phyloP scores from a whole-genome alignment of 2,113 vertebrate genomes.

The Myrmecophaga tridactyla region DNA sequence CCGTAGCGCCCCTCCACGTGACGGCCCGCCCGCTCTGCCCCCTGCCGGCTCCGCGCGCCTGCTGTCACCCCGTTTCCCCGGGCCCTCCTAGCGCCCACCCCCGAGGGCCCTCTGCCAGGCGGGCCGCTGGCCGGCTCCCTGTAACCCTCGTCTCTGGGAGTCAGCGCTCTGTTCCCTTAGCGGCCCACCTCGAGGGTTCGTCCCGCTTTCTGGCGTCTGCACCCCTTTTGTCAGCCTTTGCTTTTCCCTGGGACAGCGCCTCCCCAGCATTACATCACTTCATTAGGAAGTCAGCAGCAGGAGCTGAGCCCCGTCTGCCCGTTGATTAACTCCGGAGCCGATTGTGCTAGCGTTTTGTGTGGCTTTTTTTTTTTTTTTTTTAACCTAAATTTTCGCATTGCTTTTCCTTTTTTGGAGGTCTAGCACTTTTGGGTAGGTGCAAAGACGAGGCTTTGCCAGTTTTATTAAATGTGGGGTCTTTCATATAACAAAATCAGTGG shows the following conservation, averaged over 20 bases:
- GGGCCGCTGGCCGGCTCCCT: not conserved
- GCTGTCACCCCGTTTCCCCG: not conserved
- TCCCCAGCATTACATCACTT: not conserved
- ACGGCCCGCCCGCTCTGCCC: constrained; percentile 50
- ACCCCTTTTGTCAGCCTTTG: constrained; percentile 11
- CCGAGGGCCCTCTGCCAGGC: not conserved
- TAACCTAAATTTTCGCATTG: not conserved
- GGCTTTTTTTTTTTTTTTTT: not conserved
- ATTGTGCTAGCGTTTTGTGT: no score
- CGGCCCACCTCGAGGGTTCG: not conserved
- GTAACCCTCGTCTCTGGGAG: not conserved
- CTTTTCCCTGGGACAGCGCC: not conserved
- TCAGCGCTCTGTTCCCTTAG: not conserved
- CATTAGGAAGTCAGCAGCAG: not conserved
- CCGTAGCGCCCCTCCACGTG: constrained; percentile 75
- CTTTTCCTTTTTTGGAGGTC: not conserved
- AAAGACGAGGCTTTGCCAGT: not conserved
- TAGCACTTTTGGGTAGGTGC: not conserved
- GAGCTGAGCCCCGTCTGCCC: accelerated
- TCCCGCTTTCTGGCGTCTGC: not conserved
- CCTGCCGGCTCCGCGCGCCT: constrained; percentile 32
- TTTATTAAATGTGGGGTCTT: not conserved
- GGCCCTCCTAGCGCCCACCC: not conserved
- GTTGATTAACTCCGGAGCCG: not conserved
- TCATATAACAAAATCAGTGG: not conserved